A percentile compares a stretch with the other conserved stretches of the same genome.
phyloP scores from a whole-genome alignment of 2,888 invertebrate species.

The Noctua janthina region DNA sequence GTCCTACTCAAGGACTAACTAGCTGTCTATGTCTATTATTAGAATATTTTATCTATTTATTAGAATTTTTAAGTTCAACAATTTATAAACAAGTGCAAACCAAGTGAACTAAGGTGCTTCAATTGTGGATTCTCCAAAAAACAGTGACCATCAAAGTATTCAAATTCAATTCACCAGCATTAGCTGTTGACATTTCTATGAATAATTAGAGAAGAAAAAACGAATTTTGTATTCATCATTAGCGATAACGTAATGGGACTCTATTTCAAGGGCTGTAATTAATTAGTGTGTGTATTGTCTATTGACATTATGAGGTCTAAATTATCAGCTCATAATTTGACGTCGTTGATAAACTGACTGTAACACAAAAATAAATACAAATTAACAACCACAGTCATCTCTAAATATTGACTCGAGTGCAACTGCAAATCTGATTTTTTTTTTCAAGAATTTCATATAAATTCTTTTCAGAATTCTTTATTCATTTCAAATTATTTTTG shows the following conservation, averaged over 20 bases:
- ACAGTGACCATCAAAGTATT: constrained; percentile 35
- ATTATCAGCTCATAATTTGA: background rate
- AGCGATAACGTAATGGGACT: constrained; percentile 36
- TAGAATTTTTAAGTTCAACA: background rate
- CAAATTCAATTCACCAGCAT: constrained; percentile 30
- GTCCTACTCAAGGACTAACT: background rate
- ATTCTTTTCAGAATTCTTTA: background rate
- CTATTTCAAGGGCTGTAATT: constrained; percentile 6
- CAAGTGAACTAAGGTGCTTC: background rate
- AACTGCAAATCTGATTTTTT: background rate
- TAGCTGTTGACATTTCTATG: constrained; percentile 4
- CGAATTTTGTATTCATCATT: constrained; percentile 35
- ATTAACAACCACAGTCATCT: background rate
- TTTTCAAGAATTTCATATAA: background rate
- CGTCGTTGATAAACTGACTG: background rate
- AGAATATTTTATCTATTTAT: background rate
- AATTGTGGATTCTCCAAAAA: background rate
- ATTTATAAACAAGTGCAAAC: constrained; percentile 1
- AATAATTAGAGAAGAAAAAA: constrained; percentile 13
- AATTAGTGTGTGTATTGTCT: background rate
- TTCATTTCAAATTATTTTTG: background rate
- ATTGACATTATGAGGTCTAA: background rate
- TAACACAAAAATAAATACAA: background rate
- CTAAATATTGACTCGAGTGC: too few species aligned
- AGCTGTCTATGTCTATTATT: background rate